These are phyloP conservation scores for Lacerta bilineata DNA, from an alignment of 2,797 vertebrate species.

Conservation along the genomic window DNA sequence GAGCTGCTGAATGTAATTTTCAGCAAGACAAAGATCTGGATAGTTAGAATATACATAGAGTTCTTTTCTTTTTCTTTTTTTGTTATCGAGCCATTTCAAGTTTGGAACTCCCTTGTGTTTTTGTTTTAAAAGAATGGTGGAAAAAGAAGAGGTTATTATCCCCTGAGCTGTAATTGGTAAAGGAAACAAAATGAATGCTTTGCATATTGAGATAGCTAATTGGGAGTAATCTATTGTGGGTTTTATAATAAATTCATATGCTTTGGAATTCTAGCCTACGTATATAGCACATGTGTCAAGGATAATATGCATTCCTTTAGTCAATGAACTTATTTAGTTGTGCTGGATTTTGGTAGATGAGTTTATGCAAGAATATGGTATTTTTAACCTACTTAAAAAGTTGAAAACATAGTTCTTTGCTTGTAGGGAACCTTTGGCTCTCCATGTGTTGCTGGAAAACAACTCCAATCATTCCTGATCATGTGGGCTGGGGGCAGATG, in stretches of 20 bases:
- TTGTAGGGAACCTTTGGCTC: too few species aligned
- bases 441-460: too few species aligned
- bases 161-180: background rate
- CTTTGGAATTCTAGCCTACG: conserved; percentile 5
- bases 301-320: background rate
- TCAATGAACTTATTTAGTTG: background rate
- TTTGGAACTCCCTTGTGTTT: background rate
- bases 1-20: conserved; percentile 34
- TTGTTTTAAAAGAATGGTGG: background rate
- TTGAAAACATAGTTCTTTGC: too few species aligned
- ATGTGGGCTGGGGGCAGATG: too few species aligned
- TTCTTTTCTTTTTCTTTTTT: background rate
- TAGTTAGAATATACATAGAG: conserved; percentile 1
- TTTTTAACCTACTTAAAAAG: too few species aligned
- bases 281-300: background rate
- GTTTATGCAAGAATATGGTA: background rate
- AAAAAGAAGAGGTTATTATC: conserved; percentile 17
- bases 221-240: background rate
- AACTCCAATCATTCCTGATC: too few species aligned
- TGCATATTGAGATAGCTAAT: background rate
- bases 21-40: conserved; percentile 32
- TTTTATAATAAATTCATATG: background rate
- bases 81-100: conserved; percentile 1
- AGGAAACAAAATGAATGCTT: background rate
- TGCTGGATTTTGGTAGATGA: background rate